These are phyloP conservation scores for Mormyrus proboscirostris DNA, from an alignment of 2,797 vertebrate genomes.

Conservation along the genomic window DNA sequence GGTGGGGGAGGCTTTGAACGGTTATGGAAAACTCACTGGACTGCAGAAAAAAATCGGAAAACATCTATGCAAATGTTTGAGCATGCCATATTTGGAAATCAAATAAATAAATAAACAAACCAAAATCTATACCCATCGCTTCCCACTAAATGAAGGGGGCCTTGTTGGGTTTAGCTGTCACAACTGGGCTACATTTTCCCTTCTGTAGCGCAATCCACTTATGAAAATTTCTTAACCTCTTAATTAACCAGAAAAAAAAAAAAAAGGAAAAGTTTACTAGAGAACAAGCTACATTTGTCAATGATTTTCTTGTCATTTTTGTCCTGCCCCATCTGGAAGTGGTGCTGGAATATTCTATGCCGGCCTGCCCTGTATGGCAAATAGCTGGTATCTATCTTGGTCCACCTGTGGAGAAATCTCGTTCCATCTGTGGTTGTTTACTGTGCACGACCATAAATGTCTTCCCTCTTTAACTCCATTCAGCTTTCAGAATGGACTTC, in stretches of 20 bases:
- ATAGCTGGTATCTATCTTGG: constrained; percentile 69
- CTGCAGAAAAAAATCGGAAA: neutral
- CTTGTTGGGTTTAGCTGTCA: neutral
- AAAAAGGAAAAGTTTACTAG: neutral
- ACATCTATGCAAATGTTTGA: neutral
- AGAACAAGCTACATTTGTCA: constrained; percentile 28
- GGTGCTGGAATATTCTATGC: constrained; percentile 67
- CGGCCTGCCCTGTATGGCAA: constrained; percentile 53
- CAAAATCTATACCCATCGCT: neutral
- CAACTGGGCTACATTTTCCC: neutral
- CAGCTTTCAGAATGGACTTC: constrained; percentile 63
- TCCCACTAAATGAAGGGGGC: neutral
- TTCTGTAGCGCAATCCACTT: neutral
- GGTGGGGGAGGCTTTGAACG: neutral
- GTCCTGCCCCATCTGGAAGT: constrained; percentile 39
- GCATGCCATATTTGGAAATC: neutral
- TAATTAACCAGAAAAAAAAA: neutral
- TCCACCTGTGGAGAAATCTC: constrained; percentile 62
- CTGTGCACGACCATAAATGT: constrained; percentile 60
- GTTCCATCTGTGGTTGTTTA: constrained; percentile 73
- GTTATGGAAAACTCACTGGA: neutral
- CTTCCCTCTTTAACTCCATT: constrained; percentile 61
- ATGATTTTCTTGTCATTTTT: constrained; percentile 45
- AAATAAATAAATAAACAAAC: constrained; percentile 7
- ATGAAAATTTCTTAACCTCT: neutral